Conservation (phyloP, 53 echinoderm and acorn worm genomes). For the Apostichopus leukothele region DNA sequence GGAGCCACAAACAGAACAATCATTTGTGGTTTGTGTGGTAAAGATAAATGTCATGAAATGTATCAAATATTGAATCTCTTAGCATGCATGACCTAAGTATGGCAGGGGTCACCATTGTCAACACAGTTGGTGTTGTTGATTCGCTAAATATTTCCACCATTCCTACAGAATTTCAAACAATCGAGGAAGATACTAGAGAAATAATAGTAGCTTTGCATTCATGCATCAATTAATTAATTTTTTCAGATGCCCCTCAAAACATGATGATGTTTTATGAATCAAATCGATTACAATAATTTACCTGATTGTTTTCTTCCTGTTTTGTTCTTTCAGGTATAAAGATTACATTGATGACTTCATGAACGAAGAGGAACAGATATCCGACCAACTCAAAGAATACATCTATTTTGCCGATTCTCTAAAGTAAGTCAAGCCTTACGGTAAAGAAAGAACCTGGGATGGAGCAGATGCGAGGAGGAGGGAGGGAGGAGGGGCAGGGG, state of each 20-base stretch:
- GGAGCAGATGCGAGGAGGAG: background rate
- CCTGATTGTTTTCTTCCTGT: background rate
- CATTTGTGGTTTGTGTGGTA: too few species aligned
- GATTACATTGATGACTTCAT: slow-evolving; percentile 96
- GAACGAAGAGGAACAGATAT: slow-evolving; percentile 92
- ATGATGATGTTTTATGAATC: too few species aligned
- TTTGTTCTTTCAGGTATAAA: slow-evolving; percentile 70
- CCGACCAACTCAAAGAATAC: slow-evolving; percentile 97
- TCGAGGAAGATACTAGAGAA: too few species aligned
- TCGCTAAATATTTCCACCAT: too few species aligned
- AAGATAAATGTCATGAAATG: too few species aligned
- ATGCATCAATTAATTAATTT: background rate
- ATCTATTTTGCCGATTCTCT: slow-evolving; percentile 96
- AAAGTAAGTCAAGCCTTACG: slow-evolving; percentile 62
- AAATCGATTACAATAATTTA: background rate
- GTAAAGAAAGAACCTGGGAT: background rate
- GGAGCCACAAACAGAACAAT: too few species aligned
- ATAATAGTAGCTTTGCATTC: too few species aligned
- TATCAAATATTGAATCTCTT: too few species aligned
- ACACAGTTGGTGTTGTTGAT: too few species aligned
- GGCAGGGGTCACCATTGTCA: too few species aligned
- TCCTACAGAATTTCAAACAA: too few species aligned
- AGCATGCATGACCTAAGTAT: too few species aligned
- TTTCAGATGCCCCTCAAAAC: background rate
- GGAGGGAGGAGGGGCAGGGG: background rate